Base-by-base conservation (phyloP, 2,113 vertebrate species). In the Cricetomys ansorgei region DNA sequence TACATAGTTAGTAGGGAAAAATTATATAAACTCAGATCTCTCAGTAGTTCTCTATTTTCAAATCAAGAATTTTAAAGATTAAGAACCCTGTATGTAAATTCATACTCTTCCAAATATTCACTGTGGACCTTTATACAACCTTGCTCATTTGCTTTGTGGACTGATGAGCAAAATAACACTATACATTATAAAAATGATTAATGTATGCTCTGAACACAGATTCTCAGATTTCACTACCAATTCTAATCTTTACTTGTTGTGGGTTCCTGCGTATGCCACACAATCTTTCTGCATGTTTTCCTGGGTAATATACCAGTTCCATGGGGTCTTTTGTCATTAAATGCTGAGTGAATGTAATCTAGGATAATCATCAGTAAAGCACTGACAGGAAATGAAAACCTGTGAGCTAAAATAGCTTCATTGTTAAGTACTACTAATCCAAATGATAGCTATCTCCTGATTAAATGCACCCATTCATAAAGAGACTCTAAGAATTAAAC, bases 71-170 rank as follows among this genome's bases (percentile, higher is more conserved):
- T 27, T 53, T 95, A 81, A 45, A 48, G 48, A 21, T 29, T 40
- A 96, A 89, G 11, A 87, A 72, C 12, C 3, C 23, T 70, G 72
- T 62, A 16, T 96, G 90, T 37, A 72, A 96, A 75, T 89, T 15
- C 43, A 37, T 67, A 10, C 3, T 45, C 19, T 92, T 34, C 13
- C 23, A 83, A 88, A 7, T 27, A 70, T 67, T 91, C 73, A 1
- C 19, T 87, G 34, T 93, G 10, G 48, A 73, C 43, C 43, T 89
- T 91, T 83, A 48, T 29, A 1, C 2, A 48, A 55, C 12, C 7
- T 45, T 62, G 1, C 43, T 1, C 90, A 13, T 91, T 27, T 65
- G 25, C 17, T 96, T 55, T 34, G 7, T 3, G 29, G 34, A 72
- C 19, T n/a, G 9, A 89, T 67, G 15, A 67, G 0, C 79, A 80